These are phyloP conservation scores for Entomyzon cyanotis DNA, from an alignment of 2,113 vertebrate species.

Conservation along the genomic window DNA sequence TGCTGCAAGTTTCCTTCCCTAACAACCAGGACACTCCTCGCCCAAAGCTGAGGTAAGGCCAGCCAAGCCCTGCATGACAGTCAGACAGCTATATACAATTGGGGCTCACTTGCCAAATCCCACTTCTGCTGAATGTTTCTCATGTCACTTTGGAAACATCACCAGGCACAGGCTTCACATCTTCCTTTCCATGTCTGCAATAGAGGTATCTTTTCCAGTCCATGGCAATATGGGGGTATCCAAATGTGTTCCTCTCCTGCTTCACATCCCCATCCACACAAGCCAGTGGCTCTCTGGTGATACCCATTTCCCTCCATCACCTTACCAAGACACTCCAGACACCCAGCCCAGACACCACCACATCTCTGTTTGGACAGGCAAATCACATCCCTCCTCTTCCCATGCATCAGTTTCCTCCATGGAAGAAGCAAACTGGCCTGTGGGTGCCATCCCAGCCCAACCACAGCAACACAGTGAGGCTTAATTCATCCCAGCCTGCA, in stretches of 20 bases:
- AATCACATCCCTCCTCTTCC: background rate
- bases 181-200: background rate
- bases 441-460: background rate
- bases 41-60: background rate
- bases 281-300: fast-evolving
- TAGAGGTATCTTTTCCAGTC: background rate
- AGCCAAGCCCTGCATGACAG: background rate
- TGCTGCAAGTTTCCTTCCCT: background rate
- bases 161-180: background rate
- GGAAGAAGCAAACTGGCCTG: background rate
- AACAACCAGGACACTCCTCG: background rate
- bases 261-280: background rate
- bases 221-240: fast-evolving
- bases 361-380: background rate
- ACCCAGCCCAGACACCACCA: background rate
- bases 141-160: background rate
- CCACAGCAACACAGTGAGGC: background rate
- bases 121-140: background rate
- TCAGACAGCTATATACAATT: background rate
- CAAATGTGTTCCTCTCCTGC: background rate
- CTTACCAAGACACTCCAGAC: fast-evolving
- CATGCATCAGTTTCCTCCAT: background rate
- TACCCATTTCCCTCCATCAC: background rate
- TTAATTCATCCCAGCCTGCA: background rate
- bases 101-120: background rate